Evolutionary conservation across 2,888 invertebrate species (phyloP), one percentile per base, ranked within the genome.

Genomic region (Spodoptera picta): DNA sequence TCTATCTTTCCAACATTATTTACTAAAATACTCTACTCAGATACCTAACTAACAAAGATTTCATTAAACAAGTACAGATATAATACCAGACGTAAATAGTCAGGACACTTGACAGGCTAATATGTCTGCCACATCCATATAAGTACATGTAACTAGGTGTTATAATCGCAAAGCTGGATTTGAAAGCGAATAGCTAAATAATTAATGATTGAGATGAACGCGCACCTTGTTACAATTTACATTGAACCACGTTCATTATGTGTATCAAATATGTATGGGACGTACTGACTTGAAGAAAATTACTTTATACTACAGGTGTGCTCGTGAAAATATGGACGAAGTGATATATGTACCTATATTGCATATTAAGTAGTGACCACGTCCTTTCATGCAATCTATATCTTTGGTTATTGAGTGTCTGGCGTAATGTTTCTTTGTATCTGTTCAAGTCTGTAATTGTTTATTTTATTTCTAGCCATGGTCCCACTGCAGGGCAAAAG

Each of bases 191-290:
- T 63, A 59, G 56, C 72, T 68, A 73, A 66, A 79, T 76, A 73
- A 78, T 76, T 71, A 78, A 81, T 81, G n/a, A n/a, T n/a, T n/a
- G n/a, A 77, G 71, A 73, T 75, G 71, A 70, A 77, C 68, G 65
- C 65, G 69, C 65, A 54, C 59, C 42, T 60, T 73, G 61, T 45
- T 51, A 57, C 57, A 47, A 51, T 52, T 68, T 66, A 68, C 74
- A 63, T 69, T 62, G 65, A 63, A 71, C 81, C 52, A 48, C 76
- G 63, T 82, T 82, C 78, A 78, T 82, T 81, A 77, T 45, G 56
- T 53, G 71, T 67, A 74, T 82, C 68, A 80, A 82, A 76, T 79
- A 82, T 80, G 70, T 79, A 78, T 72, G 41, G 45, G 27, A 12
- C 60, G 46, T 58, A 14, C 14, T 9, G 27, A 49, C 57, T 27